A percentile compares a stretch with the other conserved stretches of the same genome.
These are phyloP conservation scores for Silurus glanis DNA, from an alignment of 2,113 vertebrate species.

Conservation along the genomic window DNA sequence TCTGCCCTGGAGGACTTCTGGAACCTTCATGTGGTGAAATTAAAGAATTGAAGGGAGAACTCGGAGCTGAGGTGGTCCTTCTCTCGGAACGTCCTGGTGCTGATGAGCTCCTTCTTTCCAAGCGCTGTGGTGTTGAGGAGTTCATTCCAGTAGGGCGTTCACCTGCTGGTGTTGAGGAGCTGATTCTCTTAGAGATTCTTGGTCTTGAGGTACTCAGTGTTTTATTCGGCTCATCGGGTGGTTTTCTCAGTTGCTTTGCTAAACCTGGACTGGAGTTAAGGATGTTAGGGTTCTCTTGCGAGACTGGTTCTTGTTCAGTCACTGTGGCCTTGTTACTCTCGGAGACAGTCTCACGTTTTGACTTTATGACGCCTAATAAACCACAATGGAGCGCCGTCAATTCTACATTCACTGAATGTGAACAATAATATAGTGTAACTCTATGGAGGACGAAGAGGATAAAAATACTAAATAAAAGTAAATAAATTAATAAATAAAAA, in stretches of 20 bases:
- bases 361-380: slow-evolving; percentile 1
- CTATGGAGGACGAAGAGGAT: background rate
- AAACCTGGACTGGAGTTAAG: background rate
- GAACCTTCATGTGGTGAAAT: background rate
- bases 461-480: background rate
- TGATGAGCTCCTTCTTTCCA: background rate
- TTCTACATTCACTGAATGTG: background rate
- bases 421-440: background rate
- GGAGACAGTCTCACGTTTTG: background rate
- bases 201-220: background rate
- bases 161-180: background rate
- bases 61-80: background rate
- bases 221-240: background rate
- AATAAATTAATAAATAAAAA: background rate
- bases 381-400: background rate
- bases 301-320: background rate
- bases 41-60: background rate
- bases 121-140: background rate
- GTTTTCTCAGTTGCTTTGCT: background rate
- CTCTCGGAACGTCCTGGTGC: background rate
- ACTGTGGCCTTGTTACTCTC: too few species aligned
- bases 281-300: background rate
- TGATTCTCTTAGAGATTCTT: background rate
- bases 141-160: background rate
- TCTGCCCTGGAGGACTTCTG: background rate